Base-by-base conservation (phyloP, 1,140 invertebrate genomes). In the Acarapis woodi region DNA sequence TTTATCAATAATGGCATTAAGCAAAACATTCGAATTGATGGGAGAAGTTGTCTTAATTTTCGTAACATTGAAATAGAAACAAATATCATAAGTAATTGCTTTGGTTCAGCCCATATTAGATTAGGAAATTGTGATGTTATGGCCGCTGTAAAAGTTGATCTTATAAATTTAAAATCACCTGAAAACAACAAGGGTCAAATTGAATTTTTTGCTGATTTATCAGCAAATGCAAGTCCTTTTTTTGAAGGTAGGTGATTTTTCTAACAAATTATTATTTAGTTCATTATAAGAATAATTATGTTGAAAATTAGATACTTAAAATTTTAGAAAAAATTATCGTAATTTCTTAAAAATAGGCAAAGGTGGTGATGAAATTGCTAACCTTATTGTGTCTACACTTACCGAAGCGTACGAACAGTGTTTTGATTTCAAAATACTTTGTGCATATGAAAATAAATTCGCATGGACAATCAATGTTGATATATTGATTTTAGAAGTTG, bases 391-490 rank as follows among this genome's bases (percentile, higher is more conserved):
- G 29, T 70, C 69, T 42, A 63, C 71, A 47, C 59, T 94, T 37
- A 53, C 67, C 26, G 59, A 68, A 44, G 70, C 79, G 16, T 73
- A 71, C 9, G 59, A 66, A 14, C 57, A 66, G 46, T 68, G 68
- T 22, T 68, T 93, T 44, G 67, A 90, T 55, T 61, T 82, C 15
- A 66, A 62, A 48, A 63, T 68, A 26, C 54, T 94, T 5, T 78
- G 69, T 55, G 75, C 93, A 44, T 61, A 87, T 35, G 66, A 71
- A 31, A 68, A 70, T 24, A 68, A 74, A 55, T 73, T 78, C 51
- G 87, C 80, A 52, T 90, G 82, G 79, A 75, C 82, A 50, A 60
- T 94, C 10, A 85, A 73, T 57, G 67, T 90, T 43, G 85, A 93
- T 62, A 71, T 93, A 49, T 61, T 90, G 56, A 71, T 93, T 45